Percentiles rank a stretch among this genome's conserved stretches.
Conservation (phyloP, 1,140 invertebrate genomes). For the Bradynema listronoti region DNA sequence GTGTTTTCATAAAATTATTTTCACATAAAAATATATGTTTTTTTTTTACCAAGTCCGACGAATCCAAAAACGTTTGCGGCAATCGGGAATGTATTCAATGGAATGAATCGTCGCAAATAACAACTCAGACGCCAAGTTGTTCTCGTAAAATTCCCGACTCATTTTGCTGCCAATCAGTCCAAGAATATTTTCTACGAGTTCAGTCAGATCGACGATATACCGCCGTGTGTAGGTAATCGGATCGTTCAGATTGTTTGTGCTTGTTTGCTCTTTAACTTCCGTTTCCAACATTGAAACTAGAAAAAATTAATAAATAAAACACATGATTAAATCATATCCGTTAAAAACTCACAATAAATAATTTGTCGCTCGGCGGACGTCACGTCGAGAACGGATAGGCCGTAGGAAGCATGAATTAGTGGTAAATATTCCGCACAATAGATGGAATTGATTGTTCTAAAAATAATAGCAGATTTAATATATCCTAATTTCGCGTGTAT, state of each 20-base stretch:
- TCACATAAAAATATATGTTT: background rate
- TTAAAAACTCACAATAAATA: slow-evolving; percentile 38
- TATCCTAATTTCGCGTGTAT: no score
- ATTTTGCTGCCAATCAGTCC: slow-evolving; percentile 35
- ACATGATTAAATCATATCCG: background rate
- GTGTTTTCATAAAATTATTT: slow-evolving; percentile 6
- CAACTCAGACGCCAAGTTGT: slow-evolving; percentile 18
- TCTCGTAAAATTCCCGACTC: slow-evolving; percentile 31
- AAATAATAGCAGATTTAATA: background rate
- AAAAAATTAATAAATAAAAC: background rate
- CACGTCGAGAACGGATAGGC: slow-evolving; percentile 30
- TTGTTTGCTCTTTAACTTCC: background rate
- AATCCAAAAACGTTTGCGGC: slow-evolving; percentile 45
- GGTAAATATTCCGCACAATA: slow-evolving; percentile 17
- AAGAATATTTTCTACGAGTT: slow-evolving; percentile 42
- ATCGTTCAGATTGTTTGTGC: background rate
- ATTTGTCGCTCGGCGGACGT: slow-evolving; percentile 35
- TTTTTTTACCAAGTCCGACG: slow-evolving; percentile 37
- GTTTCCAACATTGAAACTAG: background rate
- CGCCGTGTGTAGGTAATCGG: slow-evolving; percentile 19
- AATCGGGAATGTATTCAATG: slow-evolving; percentile 40
- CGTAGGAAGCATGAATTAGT: slow-evolving; percentile 38
- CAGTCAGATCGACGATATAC: slow-evolving; percentile 33
- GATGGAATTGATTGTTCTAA: slow-evolving; percentile 39
- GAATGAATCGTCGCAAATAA: slow-evolving; percentile 13